Evolutionary conservation across 1,140 invertebrate species (phyloP), one percentile per base, ranked within the genome.

Genomic region (Holcopasites calliopsidis): DNA sequence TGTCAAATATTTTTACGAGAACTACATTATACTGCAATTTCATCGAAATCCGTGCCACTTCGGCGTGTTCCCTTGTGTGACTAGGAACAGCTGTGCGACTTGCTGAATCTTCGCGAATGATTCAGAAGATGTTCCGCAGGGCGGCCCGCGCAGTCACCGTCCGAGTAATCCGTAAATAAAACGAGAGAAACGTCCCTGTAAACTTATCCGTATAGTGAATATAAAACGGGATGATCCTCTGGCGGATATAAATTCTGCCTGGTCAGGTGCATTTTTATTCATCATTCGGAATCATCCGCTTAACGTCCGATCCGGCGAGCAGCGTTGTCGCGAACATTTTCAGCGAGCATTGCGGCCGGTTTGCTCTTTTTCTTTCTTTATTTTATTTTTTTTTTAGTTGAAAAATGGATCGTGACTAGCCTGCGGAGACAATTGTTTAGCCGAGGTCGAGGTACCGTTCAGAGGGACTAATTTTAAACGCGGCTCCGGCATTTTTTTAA

Each of bases 391-490:
- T n/a, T n/a, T n/a, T n/a, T n/a, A n/a, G n/a, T n/a, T n/a, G n/a
- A 70, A 58, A 70, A 71, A 60, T 72, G 44, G 35, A 42, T 61
- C 69, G 69, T 38, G 69, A 71, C 55, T 10, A 42, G 55, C 21
- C 16, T 44, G 35, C 18, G 60, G 40, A 52, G 52, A 68, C 28
- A 58, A 75, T 69, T 58, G 69, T 49, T 42, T 31, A 50, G 60
- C 33, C 44, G 58, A 42, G 16, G 76, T 81, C 76, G 71, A 60
- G 44, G 58, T 83, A 81, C 79, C 79, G 79, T 76, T 83, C 35
- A 16, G 16, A 44, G 28, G 55, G 35, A 40, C 55, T 38, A 52
- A 38, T 61, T 47, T 52, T 44, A 50, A 60, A 50, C 49, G 42
- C n/a, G 33, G 23, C 38, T 5, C 28, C 62, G 38, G 42, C 21